Percentiles rank a stretch among this genome's conserved stretches.
Evolutionary conservation across 2,797 vertebrate species (phyloP).

Genomic region (Notamacropus eugenii): DNA sequence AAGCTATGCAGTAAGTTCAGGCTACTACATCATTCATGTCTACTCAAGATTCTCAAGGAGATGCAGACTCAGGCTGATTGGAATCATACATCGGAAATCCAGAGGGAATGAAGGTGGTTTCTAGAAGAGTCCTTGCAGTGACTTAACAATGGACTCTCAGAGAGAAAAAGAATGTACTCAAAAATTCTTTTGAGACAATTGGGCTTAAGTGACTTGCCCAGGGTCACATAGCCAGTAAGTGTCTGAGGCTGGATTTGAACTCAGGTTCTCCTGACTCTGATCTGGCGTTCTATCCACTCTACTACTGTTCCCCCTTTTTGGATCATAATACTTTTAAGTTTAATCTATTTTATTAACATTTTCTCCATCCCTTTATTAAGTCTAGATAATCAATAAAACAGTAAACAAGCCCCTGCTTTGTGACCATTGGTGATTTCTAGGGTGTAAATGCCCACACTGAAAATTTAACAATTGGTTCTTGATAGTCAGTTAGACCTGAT

Average conservation of each 20-base stretch:
- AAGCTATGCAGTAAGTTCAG: slow-evolving; percentile 83
- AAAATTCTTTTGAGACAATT: background rate
- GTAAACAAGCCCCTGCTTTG: background rate
- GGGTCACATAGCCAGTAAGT: background rate
- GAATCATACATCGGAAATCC: background rate
- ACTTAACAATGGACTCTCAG: background rate
- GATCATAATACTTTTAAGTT: background rate
- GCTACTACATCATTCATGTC: background rate
- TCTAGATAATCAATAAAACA: background rate
- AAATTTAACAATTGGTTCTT: background rate
- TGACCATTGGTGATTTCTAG: background rate
- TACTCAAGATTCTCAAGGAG: background rate
- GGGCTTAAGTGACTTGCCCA: background rate
- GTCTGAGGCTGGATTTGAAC: background rate
- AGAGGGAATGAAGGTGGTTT: background rate
- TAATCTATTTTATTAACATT: background rate
- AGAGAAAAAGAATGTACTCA: background rate
- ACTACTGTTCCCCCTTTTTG: background rate
- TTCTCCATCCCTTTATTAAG: background rate
- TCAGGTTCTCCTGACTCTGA: background rate
- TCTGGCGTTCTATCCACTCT: background rate
- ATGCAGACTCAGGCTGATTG: background rate
- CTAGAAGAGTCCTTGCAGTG: background rate
- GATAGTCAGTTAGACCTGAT: background rate
- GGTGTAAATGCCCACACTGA: background rate